Evolutionary conservation across 2,113 vertebrate genomes (phyloP).

Genomic region (Chiloscyllium plagiosum): DNA sequence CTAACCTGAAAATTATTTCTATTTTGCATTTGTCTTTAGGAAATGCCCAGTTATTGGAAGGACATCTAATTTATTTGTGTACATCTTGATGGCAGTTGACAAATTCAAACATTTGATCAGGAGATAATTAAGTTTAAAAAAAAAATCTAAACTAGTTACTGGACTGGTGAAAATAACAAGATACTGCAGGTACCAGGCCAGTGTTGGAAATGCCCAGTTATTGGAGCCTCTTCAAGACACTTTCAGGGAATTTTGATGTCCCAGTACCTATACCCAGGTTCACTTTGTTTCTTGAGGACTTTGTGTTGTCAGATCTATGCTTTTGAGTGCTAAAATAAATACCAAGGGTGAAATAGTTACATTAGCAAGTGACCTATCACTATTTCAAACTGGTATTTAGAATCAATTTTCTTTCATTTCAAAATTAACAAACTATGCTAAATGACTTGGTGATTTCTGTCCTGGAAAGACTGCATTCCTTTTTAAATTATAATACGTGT

Average conservation of each 20-base stretch:
- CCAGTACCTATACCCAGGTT: background rate
- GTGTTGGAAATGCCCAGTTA: background rate
- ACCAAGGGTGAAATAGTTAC: background rate
- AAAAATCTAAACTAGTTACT: constrained; percentile 10
- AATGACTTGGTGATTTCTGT: constrained; percentile 8
- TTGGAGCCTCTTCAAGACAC: too few relatives aligned
- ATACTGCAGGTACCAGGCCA: background rate
- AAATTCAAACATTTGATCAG: background rate
- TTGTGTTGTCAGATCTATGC: background rate
- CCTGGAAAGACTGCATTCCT: constrained; percentile 11
- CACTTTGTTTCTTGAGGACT: background rate
- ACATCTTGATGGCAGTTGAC: background rate
- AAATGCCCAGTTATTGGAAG: too few relatives aligned
- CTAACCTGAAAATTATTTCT: background rate
- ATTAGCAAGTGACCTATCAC: background rate
- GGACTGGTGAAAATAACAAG: background rate
- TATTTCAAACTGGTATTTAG: background rate
- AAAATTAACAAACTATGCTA: constrained; percentile 1
- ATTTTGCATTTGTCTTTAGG: background rate
- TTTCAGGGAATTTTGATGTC: background rate
- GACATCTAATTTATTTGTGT: background rate
- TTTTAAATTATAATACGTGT: background rate
- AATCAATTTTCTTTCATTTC: constrained; percentile 34
- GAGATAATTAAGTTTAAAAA: background rate
- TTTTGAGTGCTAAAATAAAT: constrained; percentile 18